Conservation (phyloP, 2,888 invertebrate genomes). For the Pandemis corylana region DNA sequence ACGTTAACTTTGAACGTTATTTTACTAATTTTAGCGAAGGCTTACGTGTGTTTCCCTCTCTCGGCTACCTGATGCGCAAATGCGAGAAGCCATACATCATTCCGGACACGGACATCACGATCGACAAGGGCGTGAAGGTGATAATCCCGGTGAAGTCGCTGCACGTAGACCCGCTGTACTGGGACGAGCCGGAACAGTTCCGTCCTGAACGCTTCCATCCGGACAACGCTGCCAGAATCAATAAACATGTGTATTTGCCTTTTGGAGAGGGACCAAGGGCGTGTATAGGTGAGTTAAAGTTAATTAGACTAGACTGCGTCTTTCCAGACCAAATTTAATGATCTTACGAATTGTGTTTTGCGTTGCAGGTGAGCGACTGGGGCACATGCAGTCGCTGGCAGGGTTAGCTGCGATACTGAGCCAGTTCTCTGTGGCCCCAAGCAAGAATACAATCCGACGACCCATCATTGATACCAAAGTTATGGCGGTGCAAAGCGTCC, state of each 20-base stretch:
- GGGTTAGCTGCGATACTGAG: conserved; percentile 41
- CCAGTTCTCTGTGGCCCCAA: conserved; percentile 39
- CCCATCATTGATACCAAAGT: conserved; percentile 41
- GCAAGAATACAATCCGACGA: conserved; percentile 35
- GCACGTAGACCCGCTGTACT: conserved; percentile 66
- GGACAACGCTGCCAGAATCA: neutral
- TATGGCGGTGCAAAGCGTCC: conserved; percentile 43
- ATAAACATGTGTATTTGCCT: conserved; percentile 20
- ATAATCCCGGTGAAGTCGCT: conserved; percentile 61
- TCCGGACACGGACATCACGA: conserved; percentile 47
- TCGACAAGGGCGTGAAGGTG: conserved; percentile 54
- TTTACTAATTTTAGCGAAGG: conserved; percentile 42
- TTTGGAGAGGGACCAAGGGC: conserved; percentile 32
- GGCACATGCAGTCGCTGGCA: conserved; percentile 43
- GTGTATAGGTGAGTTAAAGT: conserved; percentile 33
- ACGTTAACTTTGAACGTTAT: neutral
- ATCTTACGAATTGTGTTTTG: no score
- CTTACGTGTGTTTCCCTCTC: conserved; percentile 47
- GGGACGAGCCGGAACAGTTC: conserved; percentile 62
- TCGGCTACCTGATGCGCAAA: conserved; percentile 46
- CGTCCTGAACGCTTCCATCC: conserved; percentile 64
- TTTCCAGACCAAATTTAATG: no score
- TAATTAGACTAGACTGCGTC: no score
- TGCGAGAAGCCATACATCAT: conserved; percentile 47
- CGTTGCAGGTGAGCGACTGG: conserved; percentile 42